Percentiles rank a stretch among this genome's conserved stretches.
Evolutionary conservation across 2,888 invertebrate genomes (phyloP).

Genomic region (Dryomyza anilis): DNA sequence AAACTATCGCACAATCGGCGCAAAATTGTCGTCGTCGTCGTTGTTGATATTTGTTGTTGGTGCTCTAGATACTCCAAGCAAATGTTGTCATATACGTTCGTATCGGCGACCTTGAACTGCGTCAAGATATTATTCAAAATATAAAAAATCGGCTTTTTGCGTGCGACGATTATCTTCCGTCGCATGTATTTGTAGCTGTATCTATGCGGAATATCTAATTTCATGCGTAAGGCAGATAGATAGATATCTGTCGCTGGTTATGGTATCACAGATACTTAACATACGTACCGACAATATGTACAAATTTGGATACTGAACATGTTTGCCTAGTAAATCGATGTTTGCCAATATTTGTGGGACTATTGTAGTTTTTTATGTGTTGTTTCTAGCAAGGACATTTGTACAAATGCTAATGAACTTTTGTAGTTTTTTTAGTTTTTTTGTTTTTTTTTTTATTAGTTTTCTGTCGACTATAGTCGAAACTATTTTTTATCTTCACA

Average conservation of each 20-base stretch:
- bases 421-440: not conserved
- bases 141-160: not conserved
- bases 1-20: no score
- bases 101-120: constrained; percentile 7
- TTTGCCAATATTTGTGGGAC: constrained; percentile 3
- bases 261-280: no score
- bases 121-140: not conserved
- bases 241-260: not conserved
- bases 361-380: not conserved
- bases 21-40: not conserved
- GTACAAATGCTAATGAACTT: constrained; percentile 1
- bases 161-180: not conserved
- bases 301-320: not conserved
- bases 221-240: not conserved
- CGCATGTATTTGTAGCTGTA: constrained; percentile 3
- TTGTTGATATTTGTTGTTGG: not conserved
- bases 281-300: no score
- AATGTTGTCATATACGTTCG: not conserved
- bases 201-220: constrained; percentile 26
- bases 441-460: not conserved
- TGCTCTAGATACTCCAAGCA: not conserved
- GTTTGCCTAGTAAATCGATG: constrained; percentile 8
- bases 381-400: constrained; percentile 6
- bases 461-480: no score
- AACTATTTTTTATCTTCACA: no score